Evolutionary conservation across 2,797 vertebrate species (phyloP).

Genomic region (Gallinago stenura): DNA sequence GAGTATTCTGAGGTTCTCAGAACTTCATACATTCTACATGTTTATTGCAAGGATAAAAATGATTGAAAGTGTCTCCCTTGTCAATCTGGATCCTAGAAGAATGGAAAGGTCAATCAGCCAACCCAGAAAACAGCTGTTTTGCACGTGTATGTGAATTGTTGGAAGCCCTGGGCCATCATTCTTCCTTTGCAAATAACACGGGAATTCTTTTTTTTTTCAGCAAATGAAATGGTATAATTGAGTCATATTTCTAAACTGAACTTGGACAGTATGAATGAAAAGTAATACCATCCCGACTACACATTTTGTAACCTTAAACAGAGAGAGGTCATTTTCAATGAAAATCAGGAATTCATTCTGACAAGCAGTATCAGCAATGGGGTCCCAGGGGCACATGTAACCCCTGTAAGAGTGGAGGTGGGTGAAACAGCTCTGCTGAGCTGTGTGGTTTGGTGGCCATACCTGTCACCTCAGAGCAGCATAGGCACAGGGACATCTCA

Average conservation of each 20-base stretch:
- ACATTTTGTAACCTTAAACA: background rate
- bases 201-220: background rate
- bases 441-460: rapidly evolving
- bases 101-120: background rate
- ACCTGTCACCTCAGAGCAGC: background rate
- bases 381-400: rapidly evolving
- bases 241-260: background rate
- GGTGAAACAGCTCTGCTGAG: rapidly evolving
- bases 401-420: rapidly evolving
- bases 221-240: background rate
- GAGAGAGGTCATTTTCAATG: background rate
- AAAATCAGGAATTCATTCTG: background rate
- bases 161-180: background rate
- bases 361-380: background rate
- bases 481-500: rapidly evolving
- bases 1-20: background rate
- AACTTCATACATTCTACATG: background rate
- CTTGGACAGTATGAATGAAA: background rate
- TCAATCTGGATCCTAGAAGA: background rate
- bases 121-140: background rate
- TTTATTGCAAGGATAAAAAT: background rate
- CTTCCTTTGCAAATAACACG: background rate
- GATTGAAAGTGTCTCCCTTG: background rate
- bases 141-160: background rate
- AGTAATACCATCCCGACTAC: background rate